Base-by-base conservation (phyloP, 2,797 vertebrate species). In the Semotilus atromaculatus region DNA sequence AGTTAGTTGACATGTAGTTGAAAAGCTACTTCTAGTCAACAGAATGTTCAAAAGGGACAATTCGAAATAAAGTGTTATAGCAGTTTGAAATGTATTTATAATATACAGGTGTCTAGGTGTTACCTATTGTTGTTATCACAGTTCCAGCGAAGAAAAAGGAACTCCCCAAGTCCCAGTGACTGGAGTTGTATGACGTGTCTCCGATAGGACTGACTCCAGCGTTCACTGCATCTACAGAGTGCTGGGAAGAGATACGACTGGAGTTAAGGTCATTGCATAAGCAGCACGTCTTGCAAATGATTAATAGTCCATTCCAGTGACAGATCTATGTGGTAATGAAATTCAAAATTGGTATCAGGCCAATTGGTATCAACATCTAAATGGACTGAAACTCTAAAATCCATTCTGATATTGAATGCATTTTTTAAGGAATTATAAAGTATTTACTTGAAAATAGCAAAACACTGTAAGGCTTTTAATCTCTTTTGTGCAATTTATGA, bases 71-170 rank as follows among this genome's bases (percentile, higher is more conserved):
- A 48, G 45, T 48, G 14, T 16, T 48, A 48, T 48, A 14, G 11
- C 3, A 71, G 38, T 43, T 43, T 71, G 9, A 66, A 48, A 48
- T 58, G 64, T 13, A 7, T 34, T 4, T 48, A 36, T 66, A 40
- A 26, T 34, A 48, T 38, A 4, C 5, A 67, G 1, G 13, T 31
- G 18, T 81, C 7, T 64, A 48, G 1, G 4, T 53, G 8, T 19
- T 80, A 98, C 98, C 97, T 94, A 99, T 99, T 34, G 98, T 99
- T 58, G 98, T 99, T 90, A 99, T 99, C 89, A 99, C 98, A 0
- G 98, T 99, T 90, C 98, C 98, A 87, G 98, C 97, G 85, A 99
- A 99, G 94, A 99, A 99, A 95, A 99, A 99, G 90, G 98, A 96
- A 94, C 97, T 97, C 89, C 97, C 97, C 0, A 99, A 95, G 86